Conservation (phyloP, 30 jellyfish, hydroid and myxozoan genomes). For the Turritopsis dohrnii region DNA sequence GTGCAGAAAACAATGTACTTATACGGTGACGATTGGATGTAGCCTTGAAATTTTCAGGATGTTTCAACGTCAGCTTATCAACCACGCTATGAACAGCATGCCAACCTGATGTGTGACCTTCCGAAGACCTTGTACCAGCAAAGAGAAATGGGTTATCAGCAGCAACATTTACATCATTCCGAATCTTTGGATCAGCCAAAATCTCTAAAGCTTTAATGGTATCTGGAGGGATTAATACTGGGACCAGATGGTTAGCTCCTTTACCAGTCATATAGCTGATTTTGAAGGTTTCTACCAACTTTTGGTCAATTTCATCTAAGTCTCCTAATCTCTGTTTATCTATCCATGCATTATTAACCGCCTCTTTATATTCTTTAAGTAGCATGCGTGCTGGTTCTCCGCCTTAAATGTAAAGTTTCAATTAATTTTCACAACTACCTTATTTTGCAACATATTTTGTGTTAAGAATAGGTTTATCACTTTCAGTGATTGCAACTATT, state of each 20-base stretch:
- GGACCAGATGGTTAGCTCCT: slow-evolving; percentile 29
- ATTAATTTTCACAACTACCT: neutral
- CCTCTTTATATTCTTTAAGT: slow-evolving; percentile 21
- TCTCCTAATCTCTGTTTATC: slow-evolving; percentile 25
- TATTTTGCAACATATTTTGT: neutral
- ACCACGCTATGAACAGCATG: slow-evolving; percentile 25
- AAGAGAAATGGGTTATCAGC: slow-evolving; percentile 7
- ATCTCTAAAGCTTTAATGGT: neutral
- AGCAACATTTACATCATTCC: neutral
- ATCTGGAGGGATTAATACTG: slow-evolving; percentile 24
- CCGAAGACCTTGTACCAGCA: slow-evolving; percentile 22
- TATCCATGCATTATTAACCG: slow-evolving; percentile 12
- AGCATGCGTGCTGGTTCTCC: slow-evolving; percentile 32
- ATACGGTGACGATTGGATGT: slow-evolving; percentile 31
- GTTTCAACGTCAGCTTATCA: slow-evolving; percentile 5
- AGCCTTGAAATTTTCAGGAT: slow-evolving; percentile 27
- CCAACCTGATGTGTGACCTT: slow-evolving; percentile 27
- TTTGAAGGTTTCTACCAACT: slow-evolving; percentile 13
- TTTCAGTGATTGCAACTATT: neutral
- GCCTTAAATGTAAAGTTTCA: neutral
- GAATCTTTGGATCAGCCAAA: slow-evolving; percentile 14
- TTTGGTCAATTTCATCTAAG: slow-evolving; percentile 21
- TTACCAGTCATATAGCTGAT: slow-evolving; percentile 17
- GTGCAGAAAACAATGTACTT: slow-evolving; percentile 16
- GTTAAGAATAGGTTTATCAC: neutral